Evolutionary conservation across 1,140 invertebrate genomes (phyloP).

Genomic region (Tetramorium simillimum): DNA sequence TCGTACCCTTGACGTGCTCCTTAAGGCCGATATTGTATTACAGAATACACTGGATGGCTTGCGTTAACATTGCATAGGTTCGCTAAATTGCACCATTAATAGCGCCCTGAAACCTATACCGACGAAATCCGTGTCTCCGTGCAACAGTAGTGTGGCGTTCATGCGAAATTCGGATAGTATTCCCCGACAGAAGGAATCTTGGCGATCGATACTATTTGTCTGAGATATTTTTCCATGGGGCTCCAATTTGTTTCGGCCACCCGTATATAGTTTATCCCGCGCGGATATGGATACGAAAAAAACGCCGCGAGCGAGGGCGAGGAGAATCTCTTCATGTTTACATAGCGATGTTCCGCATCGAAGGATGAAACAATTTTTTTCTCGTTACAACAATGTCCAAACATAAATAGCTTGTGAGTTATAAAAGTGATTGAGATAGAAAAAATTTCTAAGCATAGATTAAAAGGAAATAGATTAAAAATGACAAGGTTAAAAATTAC

Average conservation of each 20-base stretch:
- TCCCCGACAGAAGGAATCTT: background rate
- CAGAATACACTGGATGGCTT: conserved; percentile 17
- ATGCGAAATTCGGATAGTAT: conserved; percentile 1
- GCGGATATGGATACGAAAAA: background rate
- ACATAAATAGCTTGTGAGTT: background rate
- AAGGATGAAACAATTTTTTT: background rate
- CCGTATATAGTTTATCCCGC: background rate
- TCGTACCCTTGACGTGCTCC: conserved; percentile 11
- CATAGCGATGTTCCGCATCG: background rate
- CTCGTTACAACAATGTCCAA: background rate
- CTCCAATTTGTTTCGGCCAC: background rate
- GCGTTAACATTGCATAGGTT: conserved; percentile 16
- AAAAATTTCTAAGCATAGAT: background rate
- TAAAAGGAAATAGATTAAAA: background rate
- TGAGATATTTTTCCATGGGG: background rate
- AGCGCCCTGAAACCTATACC: background rate
- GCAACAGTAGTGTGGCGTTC: background rate
- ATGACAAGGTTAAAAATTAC: background rate
- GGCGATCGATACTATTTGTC: conserved; percentile 8
- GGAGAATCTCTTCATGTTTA: background rate
- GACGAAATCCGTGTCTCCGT: background rate
- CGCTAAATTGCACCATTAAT: conserved; percentile 50
- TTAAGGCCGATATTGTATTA: conserved; percentile 45
- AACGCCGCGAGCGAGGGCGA: background rate
- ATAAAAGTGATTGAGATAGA: background rate